phyloP scores from a whole-genome alignment of 2,888 invertebrate genomes.

The Metallyticus violacea region DNA sequence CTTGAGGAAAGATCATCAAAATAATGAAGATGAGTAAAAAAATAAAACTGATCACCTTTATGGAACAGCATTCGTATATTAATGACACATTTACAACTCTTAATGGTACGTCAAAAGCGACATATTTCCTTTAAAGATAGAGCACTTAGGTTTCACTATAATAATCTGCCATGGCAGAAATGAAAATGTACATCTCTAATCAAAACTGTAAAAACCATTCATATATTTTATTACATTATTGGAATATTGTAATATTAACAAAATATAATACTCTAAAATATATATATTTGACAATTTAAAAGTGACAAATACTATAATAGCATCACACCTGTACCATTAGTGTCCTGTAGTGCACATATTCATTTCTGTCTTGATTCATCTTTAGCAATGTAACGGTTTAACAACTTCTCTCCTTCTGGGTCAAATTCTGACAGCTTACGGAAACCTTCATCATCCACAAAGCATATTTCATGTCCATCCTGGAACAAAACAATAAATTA shows the following conservation, averaged over 20 bases:
- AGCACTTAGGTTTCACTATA: too few species aligned
- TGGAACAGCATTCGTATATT: too few species aligned
- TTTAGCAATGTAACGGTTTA: constrained; percentile 71
- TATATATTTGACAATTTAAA: neutral
- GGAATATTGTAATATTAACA: neutral
- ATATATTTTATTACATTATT: neutral
- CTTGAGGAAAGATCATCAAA: too few species aligned
- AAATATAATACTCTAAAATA: neutral
- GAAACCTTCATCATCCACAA: constrained; percentile 96
- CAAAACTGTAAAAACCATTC: too few species aligned
- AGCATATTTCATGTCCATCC: constrained; percentile 97
- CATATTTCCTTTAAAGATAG: too few species aligned
- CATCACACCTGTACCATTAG: neutral
- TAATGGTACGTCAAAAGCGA: too few species aligned
- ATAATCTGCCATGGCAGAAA: too few species aligned
- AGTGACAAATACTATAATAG: neutral
- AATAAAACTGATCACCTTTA: too few species aligned
- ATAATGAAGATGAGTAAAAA: too few species aligned
- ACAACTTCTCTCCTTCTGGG: constrained; percentile 71
- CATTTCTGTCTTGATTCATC: constrained; percentile 53
- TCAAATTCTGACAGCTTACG: constrained; percentile 82
- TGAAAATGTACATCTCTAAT: too few species aligned
- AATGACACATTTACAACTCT: too few species aligned
- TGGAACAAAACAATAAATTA: constrained; percentile 43
- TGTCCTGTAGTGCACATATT: constrained; percentile 35